A percentile compares a stretch with the other conserved stretches of the same genome.
phyloP scores from a whole-genome alignment of 2,888 invertebrate genomes.

The Tiliacea aurago region DNA sequence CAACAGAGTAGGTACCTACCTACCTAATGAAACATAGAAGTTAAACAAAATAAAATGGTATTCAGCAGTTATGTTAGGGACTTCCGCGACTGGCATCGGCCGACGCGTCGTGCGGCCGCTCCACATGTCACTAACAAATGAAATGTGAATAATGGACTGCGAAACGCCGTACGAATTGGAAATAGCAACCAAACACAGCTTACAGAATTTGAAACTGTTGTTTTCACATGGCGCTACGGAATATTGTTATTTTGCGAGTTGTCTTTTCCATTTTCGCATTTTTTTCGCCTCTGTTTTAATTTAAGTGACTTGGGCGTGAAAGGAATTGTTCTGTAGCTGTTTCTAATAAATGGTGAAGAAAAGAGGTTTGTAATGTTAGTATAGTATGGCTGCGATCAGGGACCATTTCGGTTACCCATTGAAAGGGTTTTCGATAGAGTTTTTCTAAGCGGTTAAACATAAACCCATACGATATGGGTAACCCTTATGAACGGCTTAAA shows the following conservation, averaged over 20 bases:
- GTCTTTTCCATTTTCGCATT: constrained; percentile 52
- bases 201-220: constrained; percentile 68
- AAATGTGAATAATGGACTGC: constrained; percentile 80
- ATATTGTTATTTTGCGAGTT: constrained; percentile 63
- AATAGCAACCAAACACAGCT: constrained; percentile 71
- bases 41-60: constrained; percentile 43
- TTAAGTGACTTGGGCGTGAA: constrained; percentile 51
- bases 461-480: no score
- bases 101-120: constrained; percentile 41
- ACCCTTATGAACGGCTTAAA: no score
- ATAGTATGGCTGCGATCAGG: no score
- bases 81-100: constrained; percentile 63
- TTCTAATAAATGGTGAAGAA: constrained; percentile 22
- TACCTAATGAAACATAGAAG: constrained; percentile 16
- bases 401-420: no score
- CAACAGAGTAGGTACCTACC: neutral
- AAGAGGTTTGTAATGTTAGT: constrained; percentile 12
- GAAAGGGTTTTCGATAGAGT: no score
- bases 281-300: constrained; percentile 55
- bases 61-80: constrained; percentile 67
- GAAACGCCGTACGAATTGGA: constrained; percentile 77
- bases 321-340: constrained; percentile 34
- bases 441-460: no score
- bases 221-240: constrained; percentile 62
- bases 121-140: constrained; percentile 75